Percentiles rank a stretch among this genome's conserved stretches.
phyloP scores from a whole-genome alignment of 2,888 invertebrate genomes.

The Mayetiola destructor region DNA sequence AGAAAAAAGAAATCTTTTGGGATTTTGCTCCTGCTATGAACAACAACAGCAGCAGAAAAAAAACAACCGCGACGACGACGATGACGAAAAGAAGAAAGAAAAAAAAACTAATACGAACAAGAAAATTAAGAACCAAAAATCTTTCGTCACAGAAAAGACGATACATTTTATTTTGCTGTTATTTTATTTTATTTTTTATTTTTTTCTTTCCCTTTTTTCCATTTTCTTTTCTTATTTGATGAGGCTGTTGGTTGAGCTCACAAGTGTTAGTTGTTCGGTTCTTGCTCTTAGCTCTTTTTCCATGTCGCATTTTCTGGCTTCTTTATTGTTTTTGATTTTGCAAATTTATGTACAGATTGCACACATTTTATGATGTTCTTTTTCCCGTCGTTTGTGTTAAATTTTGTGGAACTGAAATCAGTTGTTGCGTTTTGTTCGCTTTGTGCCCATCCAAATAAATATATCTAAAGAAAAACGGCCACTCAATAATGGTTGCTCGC shows the following conservation, averaged over 20 bases:
- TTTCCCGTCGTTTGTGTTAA: not conserved
- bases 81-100: not conserved
- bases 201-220: not conserved
- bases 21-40: not conserved
- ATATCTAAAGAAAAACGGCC: too few relatives aligned
- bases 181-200: not conserved
- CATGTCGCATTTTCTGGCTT: not conserved
- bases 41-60: too few relatives aligned
- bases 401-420: too few relatives aligned
- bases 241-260: not conserved
- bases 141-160: constrained; percentile 9
- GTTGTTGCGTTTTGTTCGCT: too few relatives aligned
- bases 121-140: constrained; percentile 1
- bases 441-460: too few relatives aligned
- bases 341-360: constrained; percentile 12
- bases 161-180: not conserved
- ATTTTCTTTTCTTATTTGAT: not conserved
- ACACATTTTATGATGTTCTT: not conserved
- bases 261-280: not conserved
- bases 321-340: constrained; percentile 11
- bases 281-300: not conserved
- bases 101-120: not conserved
- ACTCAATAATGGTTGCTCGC: too few relatives aligned
- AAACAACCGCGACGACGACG: too few relatives aligned
- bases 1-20: not conserved